Base-by-base conservation (phyloP, 92 coral and sea anemone species). In the Scolanthus callimorphus region DNA sequence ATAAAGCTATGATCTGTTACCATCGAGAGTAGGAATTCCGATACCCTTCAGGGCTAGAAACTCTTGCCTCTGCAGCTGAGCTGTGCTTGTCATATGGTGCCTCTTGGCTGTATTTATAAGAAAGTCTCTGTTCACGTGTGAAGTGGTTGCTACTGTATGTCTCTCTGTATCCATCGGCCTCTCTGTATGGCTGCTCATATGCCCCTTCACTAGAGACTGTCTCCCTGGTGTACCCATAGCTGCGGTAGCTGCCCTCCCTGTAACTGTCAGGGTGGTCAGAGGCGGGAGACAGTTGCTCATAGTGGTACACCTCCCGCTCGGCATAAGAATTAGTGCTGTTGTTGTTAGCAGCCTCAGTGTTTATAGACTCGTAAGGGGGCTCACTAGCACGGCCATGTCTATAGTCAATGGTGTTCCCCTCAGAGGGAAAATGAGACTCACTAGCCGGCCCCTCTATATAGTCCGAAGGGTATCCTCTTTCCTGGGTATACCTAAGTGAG, bases 271-370 rank as follows among this genome's bases (percentile, higher is more conserved):
- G 76, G 43, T 79, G 75, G 27, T 83, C 90, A 26, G 85, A 65
- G 8, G 96, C 86, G 11, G 96, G 96, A 3, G 90, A 83, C 54
- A 87, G 57, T 50, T 87, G 96, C 46, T 87, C 96, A 60, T 87
- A 87, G 48, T 78, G 78, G 61, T 74, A 55, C 17, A 59, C 68
- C 26, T 82, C 39, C 49, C 74, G 79, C 3, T 46, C 52, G 22
- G 17, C 17, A 21, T 46, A 46, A 9, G 19, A 11, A 4, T 46
- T 46, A 20, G 17, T 21, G 4, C 19, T 19, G 22, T 46, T 19
- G 17, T 19, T 46, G 22, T 9, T 21, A 4, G 52, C 23, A 34
- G 43, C 43, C 15, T 34, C 15, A 6, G 43, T 6, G 53, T 20
- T 21, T 4, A 11, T 9, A 25, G 29, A 17, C 31, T 22, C 29